phyloP scores from a whole-genome alignment of 2,888 invertebrate genomes.

The Megamerina dolium region DNA sequence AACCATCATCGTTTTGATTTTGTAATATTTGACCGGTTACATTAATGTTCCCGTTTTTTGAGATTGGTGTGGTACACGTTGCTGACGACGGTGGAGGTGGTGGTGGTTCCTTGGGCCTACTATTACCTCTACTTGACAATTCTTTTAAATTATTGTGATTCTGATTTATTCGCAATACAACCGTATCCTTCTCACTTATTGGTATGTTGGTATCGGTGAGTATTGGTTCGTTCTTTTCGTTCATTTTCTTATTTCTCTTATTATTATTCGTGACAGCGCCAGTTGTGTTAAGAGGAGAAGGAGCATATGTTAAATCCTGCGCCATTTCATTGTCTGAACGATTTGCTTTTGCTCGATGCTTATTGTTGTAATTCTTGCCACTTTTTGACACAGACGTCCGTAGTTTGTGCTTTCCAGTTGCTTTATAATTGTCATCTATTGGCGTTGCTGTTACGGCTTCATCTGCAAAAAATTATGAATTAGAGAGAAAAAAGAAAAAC shows the following conservation, averaged over 20 bases:
- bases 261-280: constrained; percentile 20
- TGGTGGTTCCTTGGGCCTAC: constrained; percentile 50
- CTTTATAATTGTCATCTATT: too few species aligned
- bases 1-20: too few species aligned
- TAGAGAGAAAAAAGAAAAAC: too few species aligned
- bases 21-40: too few species aligned
- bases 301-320: constrained; percentile 6
- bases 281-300: constrained; percentile 1
- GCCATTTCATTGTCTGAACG: constrained; percentile 1
- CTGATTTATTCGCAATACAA: constrained; percentile 67
- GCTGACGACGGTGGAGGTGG: constrained; percentile 51
- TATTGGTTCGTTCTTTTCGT: too few species aligned
- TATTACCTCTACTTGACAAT: constrained; percentile 18
- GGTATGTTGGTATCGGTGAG: too few species aligned
- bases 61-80: background rate
- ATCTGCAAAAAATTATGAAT: too few species aligned
- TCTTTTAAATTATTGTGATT: constrained; percentile 59
- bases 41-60: background rate
- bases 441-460: too few species aligned
- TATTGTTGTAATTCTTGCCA: constrained; percentile 7
- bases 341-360: constrained; percentile 7
- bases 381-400: too few species aligned
- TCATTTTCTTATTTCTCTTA: too few species aligned
- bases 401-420: too few species aligned
- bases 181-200: constrained; percentile 81